phyloP scores from a whole-genome alignment of 2,888 invertebrate species.

The Trisateles emortualis region DNA sequence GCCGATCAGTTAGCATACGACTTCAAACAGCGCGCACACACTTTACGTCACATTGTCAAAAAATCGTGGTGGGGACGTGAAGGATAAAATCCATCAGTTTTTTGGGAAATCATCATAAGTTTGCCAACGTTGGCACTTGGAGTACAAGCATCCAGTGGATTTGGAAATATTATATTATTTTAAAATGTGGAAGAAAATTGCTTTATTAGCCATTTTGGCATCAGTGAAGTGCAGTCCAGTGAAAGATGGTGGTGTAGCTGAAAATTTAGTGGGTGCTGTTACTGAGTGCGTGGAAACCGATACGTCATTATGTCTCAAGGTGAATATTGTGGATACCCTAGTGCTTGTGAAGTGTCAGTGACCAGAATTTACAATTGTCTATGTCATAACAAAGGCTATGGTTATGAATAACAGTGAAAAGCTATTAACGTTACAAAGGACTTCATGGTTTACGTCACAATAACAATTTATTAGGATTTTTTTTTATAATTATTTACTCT shows the following conservation, averaged over 20 bases:
- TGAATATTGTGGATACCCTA: slow-evolving; percentile 70
- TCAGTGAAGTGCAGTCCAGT: slow-evolving; percentile 73
- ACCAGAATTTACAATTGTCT: slow-evolving; percentile 54
- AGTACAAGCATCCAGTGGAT: slow-evolving; percentile 56
- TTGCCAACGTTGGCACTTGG: slow-evolving; percentile 71
- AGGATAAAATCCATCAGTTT: slow-evolving; percentile 84
- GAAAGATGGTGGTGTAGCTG: slow-evolving; percentile 74
- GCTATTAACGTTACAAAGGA: slow-evolving; percentile 21
- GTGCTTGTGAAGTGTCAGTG: slow-evolving; percentile 58
- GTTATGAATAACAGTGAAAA: slow-evolving; percentile 30
- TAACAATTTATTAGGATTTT: too few species aligned
- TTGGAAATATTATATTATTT: slow-evolving; percentile 40
- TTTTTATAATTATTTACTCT: too few species aligned
- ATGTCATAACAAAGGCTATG: slow-evolving; percentile 14
- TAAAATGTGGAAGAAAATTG: slow-evolving; percentile 75
- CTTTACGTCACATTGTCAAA: slow-evolving; percentile 74
- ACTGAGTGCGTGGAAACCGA: slow-evolving; percentile 88
- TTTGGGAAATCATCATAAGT: slow-evolving; percentile 82
- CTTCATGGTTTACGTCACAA: neutral
- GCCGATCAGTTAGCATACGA: slow-evolving; percentile 73
- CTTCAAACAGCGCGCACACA: slow-evolving; percentile 72
- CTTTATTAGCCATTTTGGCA: slow-evolving; percentile 73
- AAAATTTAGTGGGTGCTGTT: slow-evolving; percentile 78
- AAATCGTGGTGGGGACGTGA: slow-evolving; percentile 71
- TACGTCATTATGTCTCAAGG: slow-evolving; percentile 88